A percentile compares a stretch with the other conserved stretches of the same genome.
Evolutionary conservation across 2,797 vertebrate genomes (phyloP).

Genomic region (Silurus aristotelis): DNA sequence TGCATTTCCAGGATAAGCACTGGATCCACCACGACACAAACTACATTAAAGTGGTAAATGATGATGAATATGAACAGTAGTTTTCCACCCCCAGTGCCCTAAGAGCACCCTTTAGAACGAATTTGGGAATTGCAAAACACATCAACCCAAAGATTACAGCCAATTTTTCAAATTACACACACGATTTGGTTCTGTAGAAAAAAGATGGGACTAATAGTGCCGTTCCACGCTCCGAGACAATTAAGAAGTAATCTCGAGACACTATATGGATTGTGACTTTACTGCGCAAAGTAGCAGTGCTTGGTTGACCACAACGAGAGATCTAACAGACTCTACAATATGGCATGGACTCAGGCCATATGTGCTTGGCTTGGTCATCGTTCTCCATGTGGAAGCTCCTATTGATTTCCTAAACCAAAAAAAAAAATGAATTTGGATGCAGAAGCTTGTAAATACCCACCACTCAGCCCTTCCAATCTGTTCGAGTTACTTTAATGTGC

Average conservation of each 20-base stretch:
- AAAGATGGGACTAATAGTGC: not conserved
- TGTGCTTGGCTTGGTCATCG: conserved; percentile 50
- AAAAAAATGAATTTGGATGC: not conserved
- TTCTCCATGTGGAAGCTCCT: conserved; percentile 5
- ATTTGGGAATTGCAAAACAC: not conserved
- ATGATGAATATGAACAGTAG: not conserved
- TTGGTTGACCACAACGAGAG: conserved; percentile 51
- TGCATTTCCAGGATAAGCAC: not conserved
- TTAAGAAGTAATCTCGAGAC: not conserved
- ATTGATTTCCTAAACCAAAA: conserved; percentile 36
- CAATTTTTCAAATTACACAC: not conserved
- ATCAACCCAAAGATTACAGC: not conserved
- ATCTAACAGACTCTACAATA: conserved; percentile 60
- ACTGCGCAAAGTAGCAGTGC: not conserved
- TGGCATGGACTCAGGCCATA: conserved; percentile 50
- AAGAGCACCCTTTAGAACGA: not conserved
- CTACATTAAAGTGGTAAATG: not conserved
- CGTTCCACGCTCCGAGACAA: not conserved
- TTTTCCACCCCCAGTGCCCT: not conserved
- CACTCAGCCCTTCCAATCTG: conserved; percentile 11
- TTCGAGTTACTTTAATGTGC: conserved; percentile 24
- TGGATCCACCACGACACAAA: not conserved
- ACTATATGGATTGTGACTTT: not conserved
- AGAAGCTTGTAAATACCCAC: conserved; percentile 26
- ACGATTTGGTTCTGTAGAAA: not conserved